These are phyloP conservation scores for Athetis lepigone DNA, from an alignment of 2,888 invertebrate species.

Conservation along the genomic window DNA sequence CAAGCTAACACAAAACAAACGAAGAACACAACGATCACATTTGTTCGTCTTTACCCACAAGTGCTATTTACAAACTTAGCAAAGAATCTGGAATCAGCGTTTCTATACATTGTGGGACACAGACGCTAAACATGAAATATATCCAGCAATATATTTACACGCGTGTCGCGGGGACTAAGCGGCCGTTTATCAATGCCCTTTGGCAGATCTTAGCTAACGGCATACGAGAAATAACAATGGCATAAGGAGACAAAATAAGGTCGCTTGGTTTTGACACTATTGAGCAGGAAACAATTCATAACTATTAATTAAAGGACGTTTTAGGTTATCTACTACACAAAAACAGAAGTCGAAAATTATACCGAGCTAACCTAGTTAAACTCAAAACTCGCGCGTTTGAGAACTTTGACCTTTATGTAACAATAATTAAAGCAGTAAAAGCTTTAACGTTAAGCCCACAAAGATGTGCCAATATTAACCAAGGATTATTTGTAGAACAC, in stretches of 20 bases:
- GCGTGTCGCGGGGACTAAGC: constrained; percentile 79
- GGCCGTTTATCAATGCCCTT: constrained; percentile 85
- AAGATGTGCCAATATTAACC: background rate
- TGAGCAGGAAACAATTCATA: background rate
- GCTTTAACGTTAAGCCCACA: background rate
- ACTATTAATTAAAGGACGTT: too few relatives aligned
- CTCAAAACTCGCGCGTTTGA: too few relatives aligned
- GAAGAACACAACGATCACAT: constrained; percentile 29
- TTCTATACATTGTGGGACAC: constrained; percentile 57
- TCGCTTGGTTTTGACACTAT: background rate
- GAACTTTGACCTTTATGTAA: too few relatives aligned
- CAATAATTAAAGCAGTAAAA: too few relatives aligned
- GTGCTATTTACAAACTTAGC: constrained; percentile 25
- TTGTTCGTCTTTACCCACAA: constrained; percentile 46
- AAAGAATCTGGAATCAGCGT: constrained; percentile 63
- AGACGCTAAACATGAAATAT: constrained; percentile 83
- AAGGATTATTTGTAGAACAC: constrained; percentile 29
- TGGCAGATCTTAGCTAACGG: constrained; percentile 73
- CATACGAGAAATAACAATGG: constrained; percentile 71
- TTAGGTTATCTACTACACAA: too few relatives aligned
- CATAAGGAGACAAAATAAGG: constrained; percentile 52
- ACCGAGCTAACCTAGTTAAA: too few relatives aligned
- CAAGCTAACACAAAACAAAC: constrained; percentile 4
- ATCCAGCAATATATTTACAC: constrained; percentile 81
- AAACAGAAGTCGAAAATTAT: too few relatives aligned